Percentiles rank a stretch among this genome's conserved stretches.
Evolutionary conservation across 2,888 invertebrate species (phyloP).

Genomic region (Epinotia nisella): DNA sequence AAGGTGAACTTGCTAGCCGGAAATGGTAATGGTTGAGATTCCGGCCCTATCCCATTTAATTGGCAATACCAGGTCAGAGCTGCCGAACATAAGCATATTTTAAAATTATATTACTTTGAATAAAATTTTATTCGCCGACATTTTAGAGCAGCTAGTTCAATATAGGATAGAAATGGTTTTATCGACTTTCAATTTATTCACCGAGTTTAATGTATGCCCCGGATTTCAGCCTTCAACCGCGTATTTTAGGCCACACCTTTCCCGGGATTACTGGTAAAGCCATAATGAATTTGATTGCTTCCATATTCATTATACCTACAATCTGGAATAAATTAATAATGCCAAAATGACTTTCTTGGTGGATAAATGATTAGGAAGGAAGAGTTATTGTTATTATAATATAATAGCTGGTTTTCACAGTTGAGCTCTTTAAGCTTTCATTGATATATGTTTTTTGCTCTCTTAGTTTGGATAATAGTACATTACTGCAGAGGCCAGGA

Average conservation of each 20-base stretch:
- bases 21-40: background rate
- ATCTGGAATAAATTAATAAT: constrained; percentile 40
- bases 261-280: constrained; percentile 62
- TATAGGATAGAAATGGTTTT: constrained; percentile 64
- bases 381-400: background rate
- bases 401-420: background rate
- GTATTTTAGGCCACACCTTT: constrained; percentile 49
- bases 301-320: constrained; percentile 49
- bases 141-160: constrained; percentile 61
- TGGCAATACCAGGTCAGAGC: background rate
- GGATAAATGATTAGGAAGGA: constrained; percentile 6
- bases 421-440: background rate
- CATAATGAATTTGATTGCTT: constrained; percentile 74
- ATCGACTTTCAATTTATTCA: constrained; percentile 76
- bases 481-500: no score
- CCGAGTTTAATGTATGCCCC: constrained; percentile 69
- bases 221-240: constrained; percentile 64
- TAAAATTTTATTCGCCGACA: constrained; percentile 60
- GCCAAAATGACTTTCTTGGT: constrained; percentile 21
- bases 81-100: constrained; percentile 42
- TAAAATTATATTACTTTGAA: constrained; percentile 51
- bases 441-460: no score
- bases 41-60: background rate
- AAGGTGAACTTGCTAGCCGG: no score
- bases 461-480: no score